Evolutionary conservation across 37 sponge, comb jelly and placozoan species (phyloP), one percentile per base, ranked within the genome.

Genomic region (Aphrocallistes beatrix): DNA sequence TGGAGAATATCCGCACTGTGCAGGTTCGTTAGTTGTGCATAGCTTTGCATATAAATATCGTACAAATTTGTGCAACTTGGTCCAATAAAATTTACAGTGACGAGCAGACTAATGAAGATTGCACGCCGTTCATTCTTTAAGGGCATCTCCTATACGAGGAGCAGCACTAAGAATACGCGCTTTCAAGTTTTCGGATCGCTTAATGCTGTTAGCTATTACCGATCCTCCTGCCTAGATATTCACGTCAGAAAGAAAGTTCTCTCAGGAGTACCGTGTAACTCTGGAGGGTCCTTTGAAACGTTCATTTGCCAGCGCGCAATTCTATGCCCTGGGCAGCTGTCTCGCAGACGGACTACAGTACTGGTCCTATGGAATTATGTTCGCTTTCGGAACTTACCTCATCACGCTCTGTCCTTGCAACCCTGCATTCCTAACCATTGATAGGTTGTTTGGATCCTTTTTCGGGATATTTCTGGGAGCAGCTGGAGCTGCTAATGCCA

Each of bases 1-100:
- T 93, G 34, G 92, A 93, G 81, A 93, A 93, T 86, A 94, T 93
- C 23, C 81, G 90, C n/a, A 94, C 97, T 82, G 94, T 96, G 34
- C 75, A 60, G n/a, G 75, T 60, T 25, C 10, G 75, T 13, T n/a
- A n/a, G n/a, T n/a, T n/a, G n/a, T n/a, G n/a, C n/a, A n/a, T n/a
- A n/a, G n/a, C n/a, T n/a, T n/a, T n/a, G n/a, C n/a, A n/a, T n/a
- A n/a, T n/a, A n/a, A n/a, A n/a, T n/a, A n/a, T n/a, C n/a, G n/a
- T n/a, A n/a, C n/a, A n/a, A n/a, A n/a, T n/a, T n/a, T n/a, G n/a
- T n/a, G n/a, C n/a, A n/a, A n/a, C n/a, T n/a, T n/a, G n/a, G n/a
- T n/a, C n/a, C n/a, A n/a, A n/a, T n/a, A n/a, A n/a, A n/a, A n/a
- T n/a, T n/a, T n/a, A n/a, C n/a, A n/a, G n/a, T n/a, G n/a, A n/a